Evolutionary conservation across 1,140 invertebrate genomes (phyloP).

Genomic region (Halesus radiatus): DNA sequence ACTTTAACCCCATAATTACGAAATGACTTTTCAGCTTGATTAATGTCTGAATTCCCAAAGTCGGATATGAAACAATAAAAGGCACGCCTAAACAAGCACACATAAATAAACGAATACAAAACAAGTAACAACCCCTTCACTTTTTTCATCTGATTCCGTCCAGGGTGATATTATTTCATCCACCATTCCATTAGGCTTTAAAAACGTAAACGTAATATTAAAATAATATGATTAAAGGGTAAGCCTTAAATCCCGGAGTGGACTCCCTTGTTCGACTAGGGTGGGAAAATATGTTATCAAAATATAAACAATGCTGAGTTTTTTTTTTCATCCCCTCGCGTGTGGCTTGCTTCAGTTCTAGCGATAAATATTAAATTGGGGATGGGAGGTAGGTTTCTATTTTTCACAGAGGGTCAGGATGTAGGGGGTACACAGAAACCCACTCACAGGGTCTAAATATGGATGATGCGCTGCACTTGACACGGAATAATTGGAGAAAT

Average conservation of each 20-base stretch:
- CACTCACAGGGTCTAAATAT: conserved; percentile 45
- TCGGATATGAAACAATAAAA: no score
- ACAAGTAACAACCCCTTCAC: no score
- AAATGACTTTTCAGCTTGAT: no score
- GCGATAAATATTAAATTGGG: conserved; percentile 47
- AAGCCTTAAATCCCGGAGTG: background rate
- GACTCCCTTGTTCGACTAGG: background rate
- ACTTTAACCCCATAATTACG: no score
- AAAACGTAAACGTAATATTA: conserved; percentile 16
- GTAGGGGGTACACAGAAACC: conserved; percentile 31
- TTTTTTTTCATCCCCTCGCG: conserved; percentile 14
- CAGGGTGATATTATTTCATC: background rate
- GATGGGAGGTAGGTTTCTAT: conserved; percentile 24
- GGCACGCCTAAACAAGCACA: no score
- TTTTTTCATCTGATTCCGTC: background rate
- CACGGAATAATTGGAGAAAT: background rate
- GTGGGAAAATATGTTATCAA: background rate
- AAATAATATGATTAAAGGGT: conserved; percentile 27
- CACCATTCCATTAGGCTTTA: background rate
- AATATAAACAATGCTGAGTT: conserved; percentile 26
- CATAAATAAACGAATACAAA: no score
- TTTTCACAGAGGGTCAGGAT: conserved; percentile 33
- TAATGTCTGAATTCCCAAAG: no score
- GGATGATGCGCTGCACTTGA: conserved; percentile 37
- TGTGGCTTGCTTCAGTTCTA: background rate